Conservation (phyloP, 2,888 invertebrate genomes). For the Platycheirus rosarum region DNA sequence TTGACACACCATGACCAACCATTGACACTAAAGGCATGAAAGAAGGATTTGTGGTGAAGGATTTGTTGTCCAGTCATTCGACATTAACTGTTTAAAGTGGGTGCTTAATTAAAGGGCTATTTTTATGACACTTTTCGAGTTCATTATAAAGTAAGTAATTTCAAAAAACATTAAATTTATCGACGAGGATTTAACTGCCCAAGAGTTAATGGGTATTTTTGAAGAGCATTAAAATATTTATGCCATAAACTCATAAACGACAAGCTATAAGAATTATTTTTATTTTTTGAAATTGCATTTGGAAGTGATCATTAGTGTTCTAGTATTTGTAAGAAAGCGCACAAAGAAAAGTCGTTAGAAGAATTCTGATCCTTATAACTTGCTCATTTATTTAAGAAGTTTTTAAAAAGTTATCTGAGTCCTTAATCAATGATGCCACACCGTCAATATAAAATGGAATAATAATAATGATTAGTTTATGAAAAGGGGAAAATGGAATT, state of each 20-base stretch:
- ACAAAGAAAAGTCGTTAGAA: no score
- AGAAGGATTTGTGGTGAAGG: conserved; percentile 32
- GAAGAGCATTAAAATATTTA: conserved; percentile 9
- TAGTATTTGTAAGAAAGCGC: no score
- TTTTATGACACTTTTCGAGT: conserved; percentile 33
- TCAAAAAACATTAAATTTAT: conserved; percentile 19
- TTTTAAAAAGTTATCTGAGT: no score
- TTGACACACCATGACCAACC: background rate
- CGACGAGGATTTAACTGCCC: conserved; percentile 28
- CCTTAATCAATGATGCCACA: no score
- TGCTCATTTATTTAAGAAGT: no score
- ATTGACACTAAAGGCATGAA: background rate
- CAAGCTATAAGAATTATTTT: background rate
- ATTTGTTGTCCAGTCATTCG: conserved; percentile 19
- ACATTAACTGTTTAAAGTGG: conserved; percentile 19
- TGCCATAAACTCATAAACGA: conserved; percentile 4
- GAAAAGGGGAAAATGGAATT: no score
- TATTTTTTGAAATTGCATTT: background rate
- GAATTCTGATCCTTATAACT: no score
- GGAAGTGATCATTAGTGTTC: background rate
- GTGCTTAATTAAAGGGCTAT: conserved; percentile 48
- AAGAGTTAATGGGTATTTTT: conserved; percentile 17
- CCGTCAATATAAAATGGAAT: no score
- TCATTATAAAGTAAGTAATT: conserved; percentile 37
- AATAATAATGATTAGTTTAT: no score